Base-by-base conservation (phyloP, 2,113 vertebrate species). In the Tamias sibiricus region DNA sequence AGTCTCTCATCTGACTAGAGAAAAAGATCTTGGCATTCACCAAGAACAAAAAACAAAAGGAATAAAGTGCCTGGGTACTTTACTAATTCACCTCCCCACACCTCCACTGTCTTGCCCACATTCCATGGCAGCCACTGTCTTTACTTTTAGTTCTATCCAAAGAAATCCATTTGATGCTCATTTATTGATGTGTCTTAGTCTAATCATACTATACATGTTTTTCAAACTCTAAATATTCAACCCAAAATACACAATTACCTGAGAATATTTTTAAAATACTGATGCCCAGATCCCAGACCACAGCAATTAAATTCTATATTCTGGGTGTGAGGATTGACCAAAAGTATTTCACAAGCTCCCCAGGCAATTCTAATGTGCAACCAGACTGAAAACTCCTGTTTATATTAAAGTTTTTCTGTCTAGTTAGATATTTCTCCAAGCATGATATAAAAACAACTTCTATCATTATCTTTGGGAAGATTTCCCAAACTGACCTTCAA, bases 211-310 rank as follows among this genome's bases (percentile, higher is more conserved):
- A 6, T 40, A 80, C 26, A 47, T 72, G 71, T 79, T 64, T 40
- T 35, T 54, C 6, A 35, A 88, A 47, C 30, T 79, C 84, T 88
- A 30, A 92, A 92, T 92, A 79, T 47, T 92, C 44, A 96, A 54
- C 59, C 30, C n/a, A 26, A 69, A 83, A 83, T 54, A 54, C 6
- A 54, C 19, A 28, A 72, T 88, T 77, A 95, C 44, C 32, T 40
- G 28, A 35, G 83, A 89, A 40, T 66, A 40, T 92, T 90, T 96
- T 90, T 57, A 68, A 90, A 93, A 74, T 80, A 94, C 30, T n/a
- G 66, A 86, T 35, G 14, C 42, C 30, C 19, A 20, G 54, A 54
- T 19, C 22, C 52, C 52, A 87, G 44, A 52, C 30, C 54, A 20
- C 54, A 54, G 19, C 54, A 87, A 54, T 77, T 72, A 72, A 87